A percentile compares a stretch with the other conserved stretches of the same genome.
These are phyloP conservation scores for Paelopatides confundens DNA, from an alignment of 53 echinoderm and acorn worm genomes.

Conservation along the genomic window DNA sequence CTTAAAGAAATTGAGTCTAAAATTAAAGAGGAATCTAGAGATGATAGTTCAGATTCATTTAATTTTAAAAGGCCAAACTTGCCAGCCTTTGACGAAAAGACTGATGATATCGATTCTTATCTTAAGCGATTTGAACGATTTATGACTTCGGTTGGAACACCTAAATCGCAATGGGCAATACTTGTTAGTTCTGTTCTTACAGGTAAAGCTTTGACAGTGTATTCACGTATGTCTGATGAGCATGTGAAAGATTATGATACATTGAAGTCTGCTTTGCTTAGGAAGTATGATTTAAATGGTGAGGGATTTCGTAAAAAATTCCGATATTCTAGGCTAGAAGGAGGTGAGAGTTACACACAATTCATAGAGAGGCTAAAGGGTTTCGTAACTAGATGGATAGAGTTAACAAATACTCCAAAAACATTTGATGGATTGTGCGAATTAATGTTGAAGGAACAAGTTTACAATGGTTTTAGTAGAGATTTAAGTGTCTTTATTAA, in stretches of 20 bases:
- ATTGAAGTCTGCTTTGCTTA: conserved; percentile 42
- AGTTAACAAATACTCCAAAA: conserved; percentile 26
- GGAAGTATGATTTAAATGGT: conserved; percentile 57
- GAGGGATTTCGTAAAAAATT: conserved; percentile 70
- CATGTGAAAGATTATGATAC: conserved; percentile 47
- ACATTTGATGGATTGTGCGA: conserved; percentile 45
- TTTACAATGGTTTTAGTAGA: conserved; percentile 58
- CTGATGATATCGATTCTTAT: conserved; percentile 73
- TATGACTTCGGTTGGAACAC: conserved; percentile 52
- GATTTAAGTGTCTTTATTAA: conserved; percentile 63
- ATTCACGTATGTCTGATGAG: conserved; percentile 56
- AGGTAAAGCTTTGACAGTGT: conserved; percentile 67
- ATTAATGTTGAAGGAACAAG: conserved; percentile 61
- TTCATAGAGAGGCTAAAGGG: conserved; percentile 49
- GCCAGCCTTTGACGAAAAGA: conserved; percentile 58
- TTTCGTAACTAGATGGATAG: conserved; percentile 66
- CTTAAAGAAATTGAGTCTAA: no score
- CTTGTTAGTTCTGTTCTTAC: conserved; percentile 64
- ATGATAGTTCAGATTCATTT: no score
- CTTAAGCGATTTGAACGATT: conserved; percentile 70
- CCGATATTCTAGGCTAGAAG: conserved; percentile 51
- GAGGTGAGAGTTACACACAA: conserved; percentile 57
- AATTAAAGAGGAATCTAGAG: no score
- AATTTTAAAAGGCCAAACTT: no score
- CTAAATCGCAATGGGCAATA: conserved; percentile 57